Evolutionary conservation across 1,140 invertebrate species (phyloP).

Genomic region (Antheraea pernyi): DNA sequence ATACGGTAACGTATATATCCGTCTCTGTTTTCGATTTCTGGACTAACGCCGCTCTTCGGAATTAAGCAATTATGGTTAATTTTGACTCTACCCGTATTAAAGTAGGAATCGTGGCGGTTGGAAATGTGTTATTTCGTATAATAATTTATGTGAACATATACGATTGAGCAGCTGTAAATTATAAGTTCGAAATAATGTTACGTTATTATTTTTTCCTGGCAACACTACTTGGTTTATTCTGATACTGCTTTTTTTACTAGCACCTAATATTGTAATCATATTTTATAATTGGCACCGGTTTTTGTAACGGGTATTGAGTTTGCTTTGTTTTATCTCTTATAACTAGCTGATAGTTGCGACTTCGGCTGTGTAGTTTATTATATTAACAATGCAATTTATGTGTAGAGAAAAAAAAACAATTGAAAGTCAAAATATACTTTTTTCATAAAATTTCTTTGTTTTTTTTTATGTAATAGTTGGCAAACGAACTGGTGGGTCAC

Average conservation of each 20-base stretch:
- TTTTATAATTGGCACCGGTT: neutral
- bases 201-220: constrained; percentile 7
- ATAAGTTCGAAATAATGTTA: constrained; percentile 34
- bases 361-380: no score
- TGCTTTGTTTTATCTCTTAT: neutral
- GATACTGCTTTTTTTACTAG: neutral
- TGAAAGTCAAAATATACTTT: no score
- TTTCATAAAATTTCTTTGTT: no score
- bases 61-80: constrained; percentile 78
- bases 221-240: neutral
- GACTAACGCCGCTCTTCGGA: constrained; percentile 60
- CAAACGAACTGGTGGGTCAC: no score
- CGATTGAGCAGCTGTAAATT: constrained; percentile 74
- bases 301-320: neutral
- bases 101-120: constrained; percentile 49
- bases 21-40: constrained; percentile 52
- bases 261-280: neutral
- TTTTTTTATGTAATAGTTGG: no score
- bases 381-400: no score
- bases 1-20: constrained; percentile 27
- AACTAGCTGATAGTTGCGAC: no score
- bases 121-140: constrained; percentile 75
- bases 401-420: no score
- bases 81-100: constrained; percentile 65
- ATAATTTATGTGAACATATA: constrained; percentile 76